Evolutionary conservation across 2,888 invertebrate genomes (phyloP).

Genomic region (Altica lythri): DNA sequence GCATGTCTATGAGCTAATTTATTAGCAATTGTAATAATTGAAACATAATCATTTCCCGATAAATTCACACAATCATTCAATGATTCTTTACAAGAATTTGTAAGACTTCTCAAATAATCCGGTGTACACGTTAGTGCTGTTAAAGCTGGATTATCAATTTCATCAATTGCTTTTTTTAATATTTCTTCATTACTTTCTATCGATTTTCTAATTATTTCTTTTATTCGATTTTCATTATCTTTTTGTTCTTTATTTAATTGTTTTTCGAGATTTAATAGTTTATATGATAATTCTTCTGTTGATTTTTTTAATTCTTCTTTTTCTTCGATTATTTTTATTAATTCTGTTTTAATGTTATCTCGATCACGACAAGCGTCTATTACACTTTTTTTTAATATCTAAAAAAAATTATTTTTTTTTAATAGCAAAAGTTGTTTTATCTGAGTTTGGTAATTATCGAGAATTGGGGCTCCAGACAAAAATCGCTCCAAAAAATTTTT

Average conservation of each 20-base stretch:
- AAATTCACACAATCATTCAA: slow-evolving; percentile 50
- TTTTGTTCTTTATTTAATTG: slow-evolving; percentile 54
- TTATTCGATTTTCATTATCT: slow-evolving; percentile 43
- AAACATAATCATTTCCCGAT: slow-evolving; percentile 51
- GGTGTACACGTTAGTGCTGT: slow-evolving; percentile 69
- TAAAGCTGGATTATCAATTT: slow-evolving; percentile 71
- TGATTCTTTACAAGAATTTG: slow-evolving; percentile 54
- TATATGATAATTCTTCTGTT: slow-evolving; percentile 45
- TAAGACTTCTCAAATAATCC: slow-evolving; percentile 62
- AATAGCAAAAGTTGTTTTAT: no score
- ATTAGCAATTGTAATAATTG: slow-evolving; percentile 55
- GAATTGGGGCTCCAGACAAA: no score
- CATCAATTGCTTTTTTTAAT: slow-evolving; percentile 56
- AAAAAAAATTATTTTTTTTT: slow-evolving; percentile 43
- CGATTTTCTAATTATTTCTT: slow-evolving; percentile 48
- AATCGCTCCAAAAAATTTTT: no score
- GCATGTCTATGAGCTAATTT: slow-evolving; percentile 64
- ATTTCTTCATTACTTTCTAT: slow-evolving; percentile 52
- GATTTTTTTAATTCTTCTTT: slow-evolving; percentile 63
- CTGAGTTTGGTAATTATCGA: no score
- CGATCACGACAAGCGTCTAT: slow-evolving; percentile 67
- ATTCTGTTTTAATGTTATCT: slow-evolving; percentile 66
- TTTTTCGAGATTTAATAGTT: slow-evolving; percentile 52
- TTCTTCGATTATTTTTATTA: slow-evolving; percentile 70
- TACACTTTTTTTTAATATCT: slow-evolving; percentile 69